phyloP scores from a whole-genome alignment of 1,140 invertebrate genomes.

The Pantala flavescens region DNA sequence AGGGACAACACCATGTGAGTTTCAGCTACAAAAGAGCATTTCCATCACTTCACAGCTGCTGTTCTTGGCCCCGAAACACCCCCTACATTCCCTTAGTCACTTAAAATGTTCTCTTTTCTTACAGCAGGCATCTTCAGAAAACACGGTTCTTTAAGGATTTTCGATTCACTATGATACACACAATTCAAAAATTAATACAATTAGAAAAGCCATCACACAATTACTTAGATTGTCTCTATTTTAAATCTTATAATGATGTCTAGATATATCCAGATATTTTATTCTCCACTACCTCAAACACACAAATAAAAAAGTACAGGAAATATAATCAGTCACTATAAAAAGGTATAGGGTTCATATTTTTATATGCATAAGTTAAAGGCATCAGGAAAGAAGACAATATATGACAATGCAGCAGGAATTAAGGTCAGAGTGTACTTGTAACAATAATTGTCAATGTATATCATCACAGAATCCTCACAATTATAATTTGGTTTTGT shows the following conservation, averaged over 20 bases:
- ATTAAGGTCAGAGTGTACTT: background rate
- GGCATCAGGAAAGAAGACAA: background rate
- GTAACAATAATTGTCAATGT: background rate
- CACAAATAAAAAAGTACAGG: slow-evolving; percentile 10
- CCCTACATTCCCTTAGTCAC: background rate
- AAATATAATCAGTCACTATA: background rate
- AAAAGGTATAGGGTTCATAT: slow-evolving; percentile 7
- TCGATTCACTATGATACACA: background rate
- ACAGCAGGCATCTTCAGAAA: background rate
- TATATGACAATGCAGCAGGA: background rate
- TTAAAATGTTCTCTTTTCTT: background rate
- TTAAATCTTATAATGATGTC: background rate
- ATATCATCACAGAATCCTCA: background rate
- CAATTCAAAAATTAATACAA: background rate
- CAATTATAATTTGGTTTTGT: background rate
- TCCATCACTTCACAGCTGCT: background rate
- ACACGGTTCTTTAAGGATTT: background rate
- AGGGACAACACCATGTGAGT: background rate
- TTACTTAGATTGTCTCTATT: background rate
- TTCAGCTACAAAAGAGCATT: background rate
- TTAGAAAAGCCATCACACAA: background rate
- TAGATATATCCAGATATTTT: background rate
- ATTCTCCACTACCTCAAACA: slow-evolving; percentile 6
- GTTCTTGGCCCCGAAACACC: background rate
- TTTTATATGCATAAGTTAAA: background rate